Base-by-base conservation (phyloP, 1,140 invertebrate species). In the Leptopilina clavipes region DNA sequence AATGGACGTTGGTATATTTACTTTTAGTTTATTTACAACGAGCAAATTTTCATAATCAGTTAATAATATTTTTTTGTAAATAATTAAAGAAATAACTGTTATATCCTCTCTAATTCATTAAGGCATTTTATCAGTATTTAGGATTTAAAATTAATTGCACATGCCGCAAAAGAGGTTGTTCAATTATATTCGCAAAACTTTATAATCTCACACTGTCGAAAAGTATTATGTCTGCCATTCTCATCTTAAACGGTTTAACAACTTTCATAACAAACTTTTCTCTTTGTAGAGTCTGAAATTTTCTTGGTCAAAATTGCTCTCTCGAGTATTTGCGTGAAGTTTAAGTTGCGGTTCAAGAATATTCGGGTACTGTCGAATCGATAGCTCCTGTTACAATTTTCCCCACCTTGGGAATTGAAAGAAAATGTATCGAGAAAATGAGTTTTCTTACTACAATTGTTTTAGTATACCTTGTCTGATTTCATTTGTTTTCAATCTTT, bases 261-360 rank as follows among this genome's bases (percentile, higher is more conserved):
- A 65, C 59, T 65, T 65, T 31, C 25, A 65, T 65, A 31, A 31
- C 59, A 65, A 65, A 65, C 59, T 65, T 65, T 65, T 65, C 59
- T 65, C 25, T 65, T 65, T 31, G 22, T n/a, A 3, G 22, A 11
- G 22, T 37, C 59, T 37, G n/a, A 31, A 37, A 65, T 65, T 65
- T 65, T 31, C 59, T 65, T 65, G 25, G 1, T 65, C 22, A 65
- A 65, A 31, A 65, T 65, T 65, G 59, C 59, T 65, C 59, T 65
- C 59, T 65, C 3, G 59, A 37, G 59, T 65, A 65, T 65, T 65
- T 31, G 25, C 22, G 22, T 65, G 12, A 65, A 65, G 59, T 65
- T 65, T 65, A n/a, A 65, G 59, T 65, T 65, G 25, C 14, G 22
- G 22, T 19, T 31, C 12, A n/a, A n/a, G 59, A 37, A 65, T 31